Evolutionary conservation across 1,140 invertebrate species (phyloP), one percentile per base, ranked within the genome.

Genomic region (Heterodera carotae): DNA sequence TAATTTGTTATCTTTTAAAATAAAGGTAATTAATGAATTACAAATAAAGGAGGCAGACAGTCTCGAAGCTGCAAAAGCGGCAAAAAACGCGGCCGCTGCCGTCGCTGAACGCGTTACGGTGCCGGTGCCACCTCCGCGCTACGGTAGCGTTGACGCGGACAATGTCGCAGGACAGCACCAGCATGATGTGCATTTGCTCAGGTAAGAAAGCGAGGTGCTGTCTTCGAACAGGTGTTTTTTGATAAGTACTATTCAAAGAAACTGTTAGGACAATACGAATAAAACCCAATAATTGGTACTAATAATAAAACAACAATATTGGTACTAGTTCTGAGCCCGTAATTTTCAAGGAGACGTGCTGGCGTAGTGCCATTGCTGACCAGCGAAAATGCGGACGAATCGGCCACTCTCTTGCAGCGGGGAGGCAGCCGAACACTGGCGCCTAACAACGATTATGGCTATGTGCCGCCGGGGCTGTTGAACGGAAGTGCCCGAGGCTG

Each of bases 401-500:
- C 22, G n/a, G 15, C 31, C n/a, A 7, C 69, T 12, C 33, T 76
- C 18, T 39, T 76, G 18, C 66, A n/a, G 22, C 69, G 69, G 27
- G 33, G 7, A 6, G 69, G 18, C 12, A 4, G 48, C 12, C 12
- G 12, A 22, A 10, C 10, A 18, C 39, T 18, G 66, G 18, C 69
- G 25, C 70, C 53, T 36, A 76, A 22, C 75, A 86, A 87, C 56
- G 85, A 87, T 62, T 87, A 87, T 64, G 85, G 85, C 39, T 87
- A 87, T 71, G 86, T 87, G 71, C 85, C 85, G 7, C 85, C 85
- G 7, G 85, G 83, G n/a, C 73, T 79, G 60, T 56, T 86, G 39
- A 84, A 84, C 70, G 79, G 81, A 48, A 82, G 76, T 25, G 76
- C 83, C 29, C 74, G 81, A 77, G 53, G 68, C 27, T 59, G 2